A percentile compares a stretch with the other conserved stretches of the same genome.
Evolutionary conservation across 2,113 vertebrate genomes (phyloP).

Genomic region (Perca flavescens): DNA sequence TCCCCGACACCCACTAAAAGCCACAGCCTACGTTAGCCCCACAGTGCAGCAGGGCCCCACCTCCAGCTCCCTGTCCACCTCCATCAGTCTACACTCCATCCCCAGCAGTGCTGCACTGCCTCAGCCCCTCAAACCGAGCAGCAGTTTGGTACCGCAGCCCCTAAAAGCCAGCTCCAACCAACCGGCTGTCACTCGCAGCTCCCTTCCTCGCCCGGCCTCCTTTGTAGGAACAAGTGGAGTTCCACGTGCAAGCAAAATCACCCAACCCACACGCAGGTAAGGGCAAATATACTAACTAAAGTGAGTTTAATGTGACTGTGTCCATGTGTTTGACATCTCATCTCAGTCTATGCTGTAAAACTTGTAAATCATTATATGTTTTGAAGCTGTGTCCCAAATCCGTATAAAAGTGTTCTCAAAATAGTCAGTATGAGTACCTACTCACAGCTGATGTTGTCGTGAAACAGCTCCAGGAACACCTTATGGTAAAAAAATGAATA

Average conservation of each 20-base stretch:
- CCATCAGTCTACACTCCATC: slow-evolving; percentile 86
- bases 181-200: slow-evolving; percentile 85
- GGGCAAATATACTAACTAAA: background rate
- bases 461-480: too few relatives aligned
- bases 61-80: slow-evolving; percentile 81
- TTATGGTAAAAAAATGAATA: too few relatives aligned
- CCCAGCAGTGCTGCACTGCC: slow-evolving; percentile 87
- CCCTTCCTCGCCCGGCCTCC: slow-evolving; percentile 93
- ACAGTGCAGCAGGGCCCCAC: slow-evolving; percentile 92
- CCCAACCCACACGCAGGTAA: slow-evolving; percentile 94
- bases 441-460: too few relatives aligned
- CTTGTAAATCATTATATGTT: background rate
- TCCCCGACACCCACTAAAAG: slow-evolving; percentile 90
- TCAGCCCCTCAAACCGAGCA: slow-evolving; percentile 88
- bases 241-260: slow-evolving; percentile 91
- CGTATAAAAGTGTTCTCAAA: background rate
- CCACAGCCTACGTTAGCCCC: slow-evolving; percentile 97
- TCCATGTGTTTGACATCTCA: background rate
- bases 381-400: background rate
- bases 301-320: background rate
- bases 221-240: slow-evolving; percentile 88
- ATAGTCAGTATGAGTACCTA: background rate
- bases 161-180: slow-evolving; percentile 85
- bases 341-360: background rate
- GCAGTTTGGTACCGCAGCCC: slow-evolving; percentile 83